These are phyloP conservation scores for Petrolisthes manimaculis DNA, from an alignment of 2,888 invertebrate species.

Conservation along the genomic window DNA sequence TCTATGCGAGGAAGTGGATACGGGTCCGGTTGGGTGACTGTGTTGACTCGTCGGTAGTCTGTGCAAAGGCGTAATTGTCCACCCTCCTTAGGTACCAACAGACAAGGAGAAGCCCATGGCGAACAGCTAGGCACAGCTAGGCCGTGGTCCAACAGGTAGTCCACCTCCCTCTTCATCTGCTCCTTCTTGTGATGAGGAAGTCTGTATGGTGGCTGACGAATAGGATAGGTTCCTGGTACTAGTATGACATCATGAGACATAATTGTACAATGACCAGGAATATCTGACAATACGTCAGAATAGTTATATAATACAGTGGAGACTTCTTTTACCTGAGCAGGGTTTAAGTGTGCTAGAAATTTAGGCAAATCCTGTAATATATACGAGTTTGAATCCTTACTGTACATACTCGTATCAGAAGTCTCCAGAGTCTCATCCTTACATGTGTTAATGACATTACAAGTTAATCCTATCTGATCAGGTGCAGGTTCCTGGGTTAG, in stretches of 20 bases:
- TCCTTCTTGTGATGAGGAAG: not conserved
- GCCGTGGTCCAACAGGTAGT: conserved; percentile 6
- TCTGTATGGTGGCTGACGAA: not conserved
- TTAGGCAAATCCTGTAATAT: not conserved
- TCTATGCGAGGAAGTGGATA: not conserved
- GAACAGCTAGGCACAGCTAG: not conserved
- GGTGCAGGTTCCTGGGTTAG: not conserved
- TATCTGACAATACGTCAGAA: not conserved
- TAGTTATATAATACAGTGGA: not conserved
- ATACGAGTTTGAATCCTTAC: not conserved
- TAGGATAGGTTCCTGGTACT: not conserved
- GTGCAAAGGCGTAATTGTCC: not conserved
- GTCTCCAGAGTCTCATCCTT: not conserved
- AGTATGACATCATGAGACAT: not conserved
- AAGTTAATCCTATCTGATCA: not conserved
- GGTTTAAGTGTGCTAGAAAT: not conserved
- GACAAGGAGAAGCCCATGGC: not conserved
- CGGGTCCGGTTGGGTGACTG: not conserved
- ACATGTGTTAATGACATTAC: not conserved
- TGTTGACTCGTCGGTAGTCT: not conserved
- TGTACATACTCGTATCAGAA: too few relatives aligned
- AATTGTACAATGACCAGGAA: not conserved
- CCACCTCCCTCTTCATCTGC: not conserved
- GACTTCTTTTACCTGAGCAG: not conserved
- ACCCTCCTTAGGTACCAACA: not conserved